A percentile compares a stretch with the other conserved stretches of the same genome.
Evolutionary conservation across 2,113 vertebrate species (phyloP).

Genomic region (Chaetodon trifascialis): DNA sequence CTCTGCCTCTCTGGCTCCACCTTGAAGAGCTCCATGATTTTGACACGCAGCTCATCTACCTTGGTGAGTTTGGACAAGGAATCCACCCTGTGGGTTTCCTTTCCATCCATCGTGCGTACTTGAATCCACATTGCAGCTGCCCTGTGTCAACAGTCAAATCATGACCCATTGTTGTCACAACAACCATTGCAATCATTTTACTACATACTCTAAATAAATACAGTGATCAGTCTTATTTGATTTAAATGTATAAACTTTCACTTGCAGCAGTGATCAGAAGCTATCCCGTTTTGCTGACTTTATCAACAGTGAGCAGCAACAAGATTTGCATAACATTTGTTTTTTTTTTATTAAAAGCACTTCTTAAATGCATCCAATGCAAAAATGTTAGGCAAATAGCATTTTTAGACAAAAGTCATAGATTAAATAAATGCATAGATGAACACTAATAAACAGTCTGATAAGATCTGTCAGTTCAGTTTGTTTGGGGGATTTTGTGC

Average conservation of each 20-base stretch:
- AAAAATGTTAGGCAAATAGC: not conserved
- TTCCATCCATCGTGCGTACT: slow-evolving; percentile 98
- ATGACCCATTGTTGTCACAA: not conserved
- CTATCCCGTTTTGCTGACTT: not conserved
- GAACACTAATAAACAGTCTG: not conserved
- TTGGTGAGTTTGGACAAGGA: slow-evolving; percentile 96
- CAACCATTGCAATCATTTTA: not conserved
- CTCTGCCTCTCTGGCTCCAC: slow-evolving; percentile 90
- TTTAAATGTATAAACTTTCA: not conserved
- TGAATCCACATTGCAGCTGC: slow-evolving; percentile 96
- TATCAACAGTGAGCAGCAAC: not conserved
- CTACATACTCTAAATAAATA: not conserved
- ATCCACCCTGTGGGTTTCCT: slow-evolving; percentile 91
- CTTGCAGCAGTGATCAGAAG: not conserved
- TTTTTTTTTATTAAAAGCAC: no score
- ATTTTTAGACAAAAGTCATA: not conserved
- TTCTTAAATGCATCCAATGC: no score
- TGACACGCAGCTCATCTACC: slow-evolving; percentile 90
- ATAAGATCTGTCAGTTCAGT: no score
- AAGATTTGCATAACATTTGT: not conserved
- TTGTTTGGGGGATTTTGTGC: not conserved
- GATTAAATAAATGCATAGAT: not conserved
- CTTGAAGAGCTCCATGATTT: slow-evolving; percentile 90
- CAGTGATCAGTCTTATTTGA: not conserved
- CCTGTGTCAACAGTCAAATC: slow-evolving; percentile 57